phyloP scores from a whole-genome alignment of 2,113 vertebrate genomes.

The Octodon degus region DNA sequence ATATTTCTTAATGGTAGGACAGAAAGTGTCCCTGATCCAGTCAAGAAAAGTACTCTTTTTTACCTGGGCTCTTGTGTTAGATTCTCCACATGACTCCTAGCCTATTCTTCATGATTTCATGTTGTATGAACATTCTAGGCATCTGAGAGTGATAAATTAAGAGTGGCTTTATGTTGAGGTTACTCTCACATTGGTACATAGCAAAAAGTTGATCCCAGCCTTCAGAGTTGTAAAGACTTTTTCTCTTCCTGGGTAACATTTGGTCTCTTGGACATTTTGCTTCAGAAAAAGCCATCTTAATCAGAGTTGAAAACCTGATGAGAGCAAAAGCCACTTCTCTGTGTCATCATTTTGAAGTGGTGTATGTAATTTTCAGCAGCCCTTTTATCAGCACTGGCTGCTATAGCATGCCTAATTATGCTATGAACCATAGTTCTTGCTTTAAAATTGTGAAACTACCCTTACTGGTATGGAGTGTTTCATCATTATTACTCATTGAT shows the following conservation, averaged over 20 bases:
- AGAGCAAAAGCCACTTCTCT: neutral
- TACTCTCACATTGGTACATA: neutral
- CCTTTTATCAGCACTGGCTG: neutral
- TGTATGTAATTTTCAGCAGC: neutral
- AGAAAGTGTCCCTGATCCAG: neutral
- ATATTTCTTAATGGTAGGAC: neutral
- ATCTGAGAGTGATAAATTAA: neutral
- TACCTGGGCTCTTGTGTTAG: neutral
- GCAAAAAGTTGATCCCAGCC: neutral
- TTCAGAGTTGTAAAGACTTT: neutral
- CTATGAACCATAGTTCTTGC: neutral
- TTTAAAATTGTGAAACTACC: neutral
- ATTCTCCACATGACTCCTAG: neutral
- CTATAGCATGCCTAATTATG: neutral
- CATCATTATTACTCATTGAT: neutral
- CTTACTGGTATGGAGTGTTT: neutral
- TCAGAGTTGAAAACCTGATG: neutral
- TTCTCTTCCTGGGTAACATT: neutral
- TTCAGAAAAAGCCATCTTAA: neutral
- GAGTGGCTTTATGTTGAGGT: neutral
- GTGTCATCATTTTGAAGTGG: neutral
- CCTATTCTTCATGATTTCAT: neutral
- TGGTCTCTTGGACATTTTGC: neutral
- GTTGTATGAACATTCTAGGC: neutral
- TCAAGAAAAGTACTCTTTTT: neutral